A percentile compares a stretch with the other conserved stretches of the same genome.
These are phyloP conservation scores for Heptranchias perlo DNA, from an alignment of 2,113 vertebrate genomes.

Conservation along the genomic window DNA sequence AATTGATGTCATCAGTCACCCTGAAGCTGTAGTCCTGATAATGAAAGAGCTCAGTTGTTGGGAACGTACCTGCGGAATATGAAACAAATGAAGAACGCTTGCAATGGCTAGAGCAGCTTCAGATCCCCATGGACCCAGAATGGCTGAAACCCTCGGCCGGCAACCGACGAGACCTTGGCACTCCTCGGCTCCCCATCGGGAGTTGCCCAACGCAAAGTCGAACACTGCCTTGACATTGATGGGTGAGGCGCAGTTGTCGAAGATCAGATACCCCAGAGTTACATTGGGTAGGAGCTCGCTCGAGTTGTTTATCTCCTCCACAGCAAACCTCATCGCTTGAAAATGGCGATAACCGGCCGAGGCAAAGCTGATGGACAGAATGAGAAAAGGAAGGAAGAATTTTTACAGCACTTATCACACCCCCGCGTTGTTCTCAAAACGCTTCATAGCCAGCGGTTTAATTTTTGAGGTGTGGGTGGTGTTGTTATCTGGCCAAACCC, in stretches of 20 bases:
- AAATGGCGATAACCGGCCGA: slow-evolving; percentile 58
- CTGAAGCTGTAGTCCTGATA: not conserved
- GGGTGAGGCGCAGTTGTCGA: slow-evolving; percentile 60
- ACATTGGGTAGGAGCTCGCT: slow-evolving; percentile 66
- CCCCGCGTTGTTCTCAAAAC: too few species aligned
- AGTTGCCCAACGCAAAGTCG: slow-evolving; percentile 43
- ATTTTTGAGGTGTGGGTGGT: too few species aligned
- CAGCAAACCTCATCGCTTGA: slow-evolving; percentile 66
- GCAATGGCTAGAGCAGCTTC: slow-evolving; percentile 48
- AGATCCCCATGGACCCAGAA: slow-evolving; percentile 61
- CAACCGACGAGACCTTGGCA: slow-evolving; percentile 25
- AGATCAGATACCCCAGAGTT: slow-evolving; percentile 71
- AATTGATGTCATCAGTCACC: not conserved
- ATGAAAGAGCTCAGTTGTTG: not conserved
- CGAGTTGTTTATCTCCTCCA: slow-evolving; percentile 79
- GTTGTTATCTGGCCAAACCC: too few species aligned
- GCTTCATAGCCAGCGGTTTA: too few species aligned
- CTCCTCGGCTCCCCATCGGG: too few species aligned
- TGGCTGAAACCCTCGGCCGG: slow-evolving; percentile 48
- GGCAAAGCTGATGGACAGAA: slow-evolving; percentile 32
- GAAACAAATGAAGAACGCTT: slow-evolving; percentile 57
- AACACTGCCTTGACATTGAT: slow-evolving; percentile 55
- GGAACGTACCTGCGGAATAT: slow-evolving; percentile 64
- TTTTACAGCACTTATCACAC: too few species aligned
- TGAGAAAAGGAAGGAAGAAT: too few species aligned